Base-by-base conservation (phyloP, 2,797 vertebrate genomes). In the Buceros bicornis region DNA sequence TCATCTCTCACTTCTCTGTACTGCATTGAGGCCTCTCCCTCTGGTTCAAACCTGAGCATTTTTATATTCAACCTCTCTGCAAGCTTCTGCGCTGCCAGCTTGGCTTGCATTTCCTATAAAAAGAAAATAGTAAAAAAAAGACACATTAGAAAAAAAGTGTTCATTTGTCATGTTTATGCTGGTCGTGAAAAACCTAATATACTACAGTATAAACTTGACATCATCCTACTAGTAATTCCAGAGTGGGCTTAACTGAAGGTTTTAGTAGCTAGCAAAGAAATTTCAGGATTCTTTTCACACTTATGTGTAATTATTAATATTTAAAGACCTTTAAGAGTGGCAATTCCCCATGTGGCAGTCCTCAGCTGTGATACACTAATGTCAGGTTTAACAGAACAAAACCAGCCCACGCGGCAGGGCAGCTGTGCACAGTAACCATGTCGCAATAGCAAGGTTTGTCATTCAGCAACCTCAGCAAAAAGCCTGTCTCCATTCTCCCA, bases 71-170 rank as follows among this genome's bases (percentile, higher is more conserved):
- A 93, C 92, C 98, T 98, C 97, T 99, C 98, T 45, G 98, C 98
- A 97, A 99, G 98, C 96, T 99, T 99, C 97, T 99, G 99, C 91
- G 99, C 99, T 84, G 99, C 99, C 85, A 99, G 97, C 96, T 98
- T 99, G 95, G 99, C 99, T 97, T 99, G 99, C 96, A 99, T 95
- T 97, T 99, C 99, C 99, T 99, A 93, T 73, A 98, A 5, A n/a
- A 28, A n/a, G 20, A 50, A 61, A 61, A 56, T 50, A 14, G 33
- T 33, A 33, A 33, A 60, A 31, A 31, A 65, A 76, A 51, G 43
- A 91, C 16, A 71, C 40, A 13, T 95, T 61, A 95, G 67, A 53
- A 69, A 67, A 24, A 12, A 88, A 62, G 15, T 2, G 4, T 31
- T 79, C 5, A n/a, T 61, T 66, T 67, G 19, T 69, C 25, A 65